phyloP scores from a whole-genome alignment of 64 coral and sea anemone species.

The Catalaphyllia jardinei region DNA sequence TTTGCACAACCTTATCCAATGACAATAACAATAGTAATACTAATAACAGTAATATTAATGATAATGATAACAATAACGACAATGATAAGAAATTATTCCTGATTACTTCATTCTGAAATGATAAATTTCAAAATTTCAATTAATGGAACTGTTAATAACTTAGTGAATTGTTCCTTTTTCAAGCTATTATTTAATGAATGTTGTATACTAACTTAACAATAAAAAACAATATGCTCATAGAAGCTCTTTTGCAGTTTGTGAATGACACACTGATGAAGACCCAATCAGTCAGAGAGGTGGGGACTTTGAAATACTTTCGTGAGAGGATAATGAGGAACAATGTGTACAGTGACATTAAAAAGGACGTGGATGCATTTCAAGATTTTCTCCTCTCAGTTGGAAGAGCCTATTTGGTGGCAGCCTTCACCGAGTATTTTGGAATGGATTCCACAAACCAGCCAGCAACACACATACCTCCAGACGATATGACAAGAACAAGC shows the following conservation, averaged over 20 bases:
- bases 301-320: slow-evolving; percentile 44
- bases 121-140: too few species aligned
- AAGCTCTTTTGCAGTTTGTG: slow-evolving; percentile 28
- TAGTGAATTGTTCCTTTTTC: too few species aligned
- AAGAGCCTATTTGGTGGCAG: slow-evolving; percentile 3
- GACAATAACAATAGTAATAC: too few species aligned
- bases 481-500: slow-evolving; percentile 13
- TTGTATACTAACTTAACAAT: too few species aligned
- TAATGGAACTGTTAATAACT: too few species aligned
- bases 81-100: too few species aligned
- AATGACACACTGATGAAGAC: slow-evolving; percentile 46
- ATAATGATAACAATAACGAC: too few species aligned
- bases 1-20: too few species aligned
- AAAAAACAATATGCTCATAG: too few species aligned
- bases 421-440: slow-evolving; percentile 31
- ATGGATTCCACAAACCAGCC: slow-evolving; percentile 27
- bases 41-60: too few species aligned
- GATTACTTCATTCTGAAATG: too few species aligned
- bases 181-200: too few species aligned
- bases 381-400: slow-evolving; percentile 56
- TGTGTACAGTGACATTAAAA: slow-evolving; percentile 52
- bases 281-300: slow-evolving; percentile 40
- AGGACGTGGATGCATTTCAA: slow-evolving; percentile 51
- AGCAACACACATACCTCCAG: slow-evolving; percentile 27
- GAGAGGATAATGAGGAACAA: slow-evolving; percentile 55